Conservation (phyloP, 2,888 invertebrate genomes). For the Nomada fucata region DNA sequence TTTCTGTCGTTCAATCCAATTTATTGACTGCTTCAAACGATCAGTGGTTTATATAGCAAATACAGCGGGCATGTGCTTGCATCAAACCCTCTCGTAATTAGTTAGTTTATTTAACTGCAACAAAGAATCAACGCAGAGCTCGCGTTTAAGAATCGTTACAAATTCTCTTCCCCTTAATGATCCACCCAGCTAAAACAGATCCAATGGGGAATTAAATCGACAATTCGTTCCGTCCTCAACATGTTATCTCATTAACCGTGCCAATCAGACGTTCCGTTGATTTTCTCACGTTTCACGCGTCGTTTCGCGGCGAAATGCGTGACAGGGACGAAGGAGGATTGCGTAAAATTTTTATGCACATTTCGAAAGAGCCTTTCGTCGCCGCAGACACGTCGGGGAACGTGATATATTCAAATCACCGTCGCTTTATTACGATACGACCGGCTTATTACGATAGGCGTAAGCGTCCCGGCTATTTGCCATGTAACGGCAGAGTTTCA, state of each 20-base stretch:
- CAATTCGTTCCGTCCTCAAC: not conserved
- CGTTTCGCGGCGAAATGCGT: slow-evolving; percentile 9
- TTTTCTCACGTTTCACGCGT: slow-evolving; percentile 45
- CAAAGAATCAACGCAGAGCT: too few relatives aligned
- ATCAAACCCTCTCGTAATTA: too few relatives aligned
- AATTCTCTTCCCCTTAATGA: not conserved
- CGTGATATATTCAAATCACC: slow-evolving; percentile 55
- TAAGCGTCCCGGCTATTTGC: slow-evolving; percentile 39
- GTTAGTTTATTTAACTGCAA: too few relatives aligned
- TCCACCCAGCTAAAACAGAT: not conserved
- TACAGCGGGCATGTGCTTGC: too few relatives aligned
- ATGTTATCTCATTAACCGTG: not conserved
- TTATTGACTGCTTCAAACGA: too few relatives aligned
- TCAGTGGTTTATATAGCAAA: too few relatives aligned
- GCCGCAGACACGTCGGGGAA: slow-evolving; percentile 11
- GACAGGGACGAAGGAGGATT: slow-evolving; percentile 23
- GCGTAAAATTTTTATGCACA: slow-evolving; percentile 43
- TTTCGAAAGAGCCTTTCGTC: slow-evolving; percentile 57
- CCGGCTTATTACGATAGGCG: slow-evolving; percentile 36
- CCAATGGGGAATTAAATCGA: not conserved
- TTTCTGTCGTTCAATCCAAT: too few relatives aligned
- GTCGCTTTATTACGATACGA: slow-evolving; percentile 36
- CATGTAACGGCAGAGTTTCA: slow-evolving; percentile 60
- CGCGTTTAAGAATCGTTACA: too few relatives aligned
- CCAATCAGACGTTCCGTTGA: slow-evolving; percentile 30